Base-by-base conservation (phyloP, 2,888 invertebrate genomes). In the Orthosia gothica region DNA sequence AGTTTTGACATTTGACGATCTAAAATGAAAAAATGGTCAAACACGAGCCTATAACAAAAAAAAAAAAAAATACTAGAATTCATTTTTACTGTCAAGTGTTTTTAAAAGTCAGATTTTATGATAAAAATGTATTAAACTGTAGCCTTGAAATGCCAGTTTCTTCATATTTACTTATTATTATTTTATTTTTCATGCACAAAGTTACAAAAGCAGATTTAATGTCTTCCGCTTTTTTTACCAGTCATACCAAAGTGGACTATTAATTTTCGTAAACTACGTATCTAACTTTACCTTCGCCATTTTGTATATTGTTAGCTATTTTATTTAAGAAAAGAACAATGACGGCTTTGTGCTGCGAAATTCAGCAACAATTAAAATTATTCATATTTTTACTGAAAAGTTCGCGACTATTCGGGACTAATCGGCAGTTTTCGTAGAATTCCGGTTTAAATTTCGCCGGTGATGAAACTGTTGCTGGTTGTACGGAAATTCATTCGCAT, bases 361-460 rank as follows among this genome's bases (percentile, higher is more conserved):
- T 54, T 49, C 47, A 52, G 57, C 26, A 15, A 54, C n/a, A 52
- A 20, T 63, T 63, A 63, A 80, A 74, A 63, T 74, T 40, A 76
- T 40, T 23, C 74, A 57, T 32, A 63, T 23, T 76, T 47, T 63
- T 63, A 54, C 20, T 62, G 20, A 47, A 62, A 80, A 58, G 18
- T 58, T 74, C 15, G 11, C 4, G 26, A 32, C 32, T 32, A 32
- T 32, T 32, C 32, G 32, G 32, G 32, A 23, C 12, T 26, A 40
- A 20, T 47, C 12, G 18, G 26, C 40, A 74, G 23, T 63, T 63
- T 80, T 58, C 47, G 50, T 20, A 20, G 15, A 52, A 58, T 20
- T 13, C 15, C 52, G 18, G 18, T 54, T 49, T 12, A 49, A 81
- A 64, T 81, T 75, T 7, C 13, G 18, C 20, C 13, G 26, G 12